A percentile compares a stretch with the other conserved stretches of the same genome.
phyloP scores from a whole-genome alignment of 2,888 invertebrate genomes.

The Eudemis profundana region DNA sequence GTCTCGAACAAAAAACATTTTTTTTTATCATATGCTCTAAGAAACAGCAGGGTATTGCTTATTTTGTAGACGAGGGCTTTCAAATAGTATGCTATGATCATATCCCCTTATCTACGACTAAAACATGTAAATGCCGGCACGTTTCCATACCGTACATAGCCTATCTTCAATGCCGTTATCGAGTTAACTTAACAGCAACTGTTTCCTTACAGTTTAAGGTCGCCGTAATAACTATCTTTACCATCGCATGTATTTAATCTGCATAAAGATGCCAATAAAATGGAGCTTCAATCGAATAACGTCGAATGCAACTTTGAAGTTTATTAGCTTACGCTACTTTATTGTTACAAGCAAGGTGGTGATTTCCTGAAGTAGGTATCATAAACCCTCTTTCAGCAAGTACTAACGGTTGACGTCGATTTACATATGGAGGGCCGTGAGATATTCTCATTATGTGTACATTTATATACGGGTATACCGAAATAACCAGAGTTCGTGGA shows the following conservation, averaged over 20 bases:
- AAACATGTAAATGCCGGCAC: slow-evolving; percentile 12
- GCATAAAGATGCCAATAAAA: slow-evolving; percentile 26
- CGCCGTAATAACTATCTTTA: slow-evolving; percentile 25
- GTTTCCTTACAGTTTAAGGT: slow-evolving; percentile 25
- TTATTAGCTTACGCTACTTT: not conserved
- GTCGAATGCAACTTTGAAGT: not conserved
- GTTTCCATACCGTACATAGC: slow-evolving; percentile 11
- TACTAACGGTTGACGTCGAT: slow-evolving; percentile 5
- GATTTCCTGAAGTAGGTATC: slow-evolving; percentile 1
- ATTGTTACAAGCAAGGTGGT: not conserved
- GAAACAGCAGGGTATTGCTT: too few species aligned
- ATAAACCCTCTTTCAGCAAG: slow-evolving; percentile 8
- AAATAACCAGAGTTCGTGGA: slow-evolving; percentile 6
- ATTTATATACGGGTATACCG: not conserved
- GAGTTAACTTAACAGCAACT: slow-evolving; percentile 17
- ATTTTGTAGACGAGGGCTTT: too few species aligned
- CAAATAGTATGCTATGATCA: not conserved
- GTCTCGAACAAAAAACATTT: too few species aligned
- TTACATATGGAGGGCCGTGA: not conserved
- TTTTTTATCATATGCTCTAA: too few species aligned
- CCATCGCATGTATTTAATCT: slow-evolving; percentile 18
- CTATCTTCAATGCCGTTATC: slow-evolving; percentile 20
- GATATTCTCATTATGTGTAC: slow-evolving; percentile 3
- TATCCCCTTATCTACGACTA: slow-evolving; percentile 1
- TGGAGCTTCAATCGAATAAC: not conserved